A percentile compares a stretch with the other conserved stretches of the same genome.
Evolutionary conservation across 2,113 vertebrate species (phyloP).

Genomic region (Brachionichthys hirsutus): DNA sequence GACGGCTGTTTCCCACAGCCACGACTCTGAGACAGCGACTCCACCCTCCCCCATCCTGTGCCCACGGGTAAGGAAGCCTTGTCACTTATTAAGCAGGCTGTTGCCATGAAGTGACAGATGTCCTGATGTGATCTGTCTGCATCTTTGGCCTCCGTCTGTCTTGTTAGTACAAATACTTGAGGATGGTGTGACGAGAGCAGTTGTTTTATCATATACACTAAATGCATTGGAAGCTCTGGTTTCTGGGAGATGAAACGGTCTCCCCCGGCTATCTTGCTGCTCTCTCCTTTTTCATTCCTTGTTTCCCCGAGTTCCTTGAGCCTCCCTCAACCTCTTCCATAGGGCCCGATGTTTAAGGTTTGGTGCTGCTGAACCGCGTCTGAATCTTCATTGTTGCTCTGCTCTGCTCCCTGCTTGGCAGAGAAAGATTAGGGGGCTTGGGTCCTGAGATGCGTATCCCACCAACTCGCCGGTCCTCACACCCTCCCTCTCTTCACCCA

Average conservation of each 20-base stretch:
- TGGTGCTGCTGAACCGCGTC: slow-evolving; percentile 82
- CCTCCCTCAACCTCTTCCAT: slow-evolving; percentile 79
- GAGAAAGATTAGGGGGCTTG: slow-evolving; percentile 82
- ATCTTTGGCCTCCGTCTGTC: slow-evolving; percentile 81
- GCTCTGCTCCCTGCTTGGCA: slow-evolving; percentile 85
- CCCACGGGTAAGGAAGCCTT: slow-evolving; percentile 80
- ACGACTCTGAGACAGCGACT: slow-evolving; percentile 50
- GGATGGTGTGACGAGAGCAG: slow-evolving; percentile 67
- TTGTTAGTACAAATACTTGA: slow-evolving; percentile 86
- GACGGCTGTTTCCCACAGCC: slow-evolving; percentile 41
- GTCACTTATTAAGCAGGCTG: slow-evolving; percentile 86
- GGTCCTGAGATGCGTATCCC: slow-evolving; percentile 78
- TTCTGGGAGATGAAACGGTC: slow-evolving; percentile 56
- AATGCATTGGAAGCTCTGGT: slow-evolving; percentile 83
- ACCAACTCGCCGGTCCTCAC: slow-evolving; percentile 58
- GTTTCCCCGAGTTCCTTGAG: slow-evolving; percentile 51
- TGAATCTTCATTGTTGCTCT: slow-evolving; percentile 88
- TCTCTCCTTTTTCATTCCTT: slow-evolving; percentile 76
- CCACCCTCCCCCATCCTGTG: slow-evolving; percentile 65
- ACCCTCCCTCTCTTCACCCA: slow-evolving; percentile 64
- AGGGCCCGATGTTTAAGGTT: slow-evolving; percentile 80
- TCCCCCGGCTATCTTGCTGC: slow-evolving; percentile 74
- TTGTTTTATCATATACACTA: slow-evolving; percentile 91
- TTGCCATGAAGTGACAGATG: slow-evolving; percentile 93
- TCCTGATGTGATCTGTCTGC: slow-evolving; percentile 89